Conservation (phyloP, 2,797 vertebrate genomes). For the Rachycentron canadum region DNA sequence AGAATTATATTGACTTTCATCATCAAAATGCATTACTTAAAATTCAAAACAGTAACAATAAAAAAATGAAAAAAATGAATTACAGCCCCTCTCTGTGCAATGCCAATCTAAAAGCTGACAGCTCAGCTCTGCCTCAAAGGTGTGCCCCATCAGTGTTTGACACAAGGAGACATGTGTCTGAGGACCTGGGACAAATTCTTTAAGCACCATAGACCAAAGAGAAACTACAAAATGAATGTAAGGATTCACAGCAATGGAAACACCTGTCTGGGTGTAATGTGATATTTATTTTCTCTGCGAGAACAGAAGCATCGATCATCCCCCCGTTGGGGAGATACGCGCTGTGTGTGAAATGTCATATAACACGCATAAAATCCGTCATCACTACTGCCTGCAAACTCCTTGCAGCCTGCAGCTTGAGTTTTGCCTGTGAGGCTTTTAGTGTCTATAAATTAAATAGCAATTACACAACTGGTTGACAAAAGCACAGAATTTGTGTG, state of each 20-base stretch:
- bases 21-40: neutral
- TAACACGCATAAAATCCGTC: conserved; percentile 64
- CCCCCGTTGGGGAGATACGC: conserved; percentile 31
- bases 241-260: conserved; percentile 54
- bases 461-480: conserved; percentile 79
- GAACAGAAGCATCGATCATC: conserved; percentile 65
- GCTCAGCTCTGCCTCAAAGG: conserved; percentile 35
- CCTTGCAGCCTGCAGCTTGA: conserved; percentile 46
- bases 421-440: conserved; percentile 68
- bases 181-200: conserved; percentile 54
- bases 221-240: conserved; percentile 42
- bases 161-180: conserved; percentile 39
- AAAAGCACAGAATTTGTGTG: conserved; percentile 77
- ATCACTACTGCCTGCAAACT: conserved; percentile 45
- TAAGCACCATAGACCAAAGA: conserved; percentile 51
- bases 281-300: conserved; percentile 50
- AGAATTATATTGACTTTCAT: neutral
- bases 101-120: neutral
- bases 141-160: neutral
- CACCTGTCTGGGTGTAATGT: conserved; percentile 62
- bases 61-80: neutral
- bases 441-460: conserved; percentile 81
- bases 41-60: neutral
- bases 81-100: neutral
- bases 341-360: conserved; percentile 54